Evolutionary conservation across 2,113 vertebrate genomes (phyloP), one percentile per base, ranked within the genome.

Genomic region (Pelvicachromis taeniatus): DNA sequence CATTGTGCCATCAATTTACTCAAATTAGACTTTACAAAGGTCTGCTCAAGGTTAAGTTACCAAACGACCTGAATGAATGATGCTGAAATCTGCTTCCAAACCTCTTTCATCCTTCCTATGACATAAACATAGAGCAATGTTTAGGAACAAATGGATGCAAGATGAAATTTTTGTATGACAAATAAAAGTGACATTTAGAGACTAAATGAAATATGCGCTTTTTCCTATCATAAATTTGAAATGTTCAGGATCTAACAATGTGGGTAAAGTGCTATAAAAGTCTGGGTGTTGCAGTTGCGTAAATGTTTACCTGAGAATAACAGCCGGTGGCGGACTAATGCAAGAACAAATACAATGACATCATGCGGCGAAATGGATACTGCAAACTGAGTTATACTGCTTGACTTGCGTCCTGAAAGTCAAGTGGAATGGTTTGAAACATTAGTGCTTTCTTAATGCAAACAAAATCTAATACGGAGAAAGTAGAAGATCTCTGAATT

Each of bases 401-500:
- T 63, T 86, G 31, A 63, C 38, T 86, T 81, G 13, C 21, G 77
- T 78, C 31, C 50, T 78, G 31, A 19, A 38, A 45, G 35, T 88
- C 54, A 52, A 81, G 75, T 33, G 42, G n/a, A 86, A 83, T 58
- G 23, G 50, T 13, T 53, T 42, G 26, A 81, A 50, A 31, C 26
- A 81, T 85, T 52, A 23, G 53, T 63, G 33, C 48, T 85, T 81
- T 85, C 75, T 59, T 70, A 87, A 90, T 87, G 56, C 79, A 92
- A 88, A 90, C 53, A 7, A 83, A 94, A 95, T 94, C 81, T 81
- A 94, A 94, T 93, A 65, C 19, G 33, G 63, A 83, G 7, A 84
- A 75, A 88, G 85, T 54, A 73, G 9, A 78, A 21, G 21, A 35
- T 35, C n/a, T 26, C 21, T 31, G 38, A 78, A 77, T 83, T 61